Base-by-base conservation (phyloP, 2,888 invertebrate species). In the Eristalinus sepulchralis region DNA sequence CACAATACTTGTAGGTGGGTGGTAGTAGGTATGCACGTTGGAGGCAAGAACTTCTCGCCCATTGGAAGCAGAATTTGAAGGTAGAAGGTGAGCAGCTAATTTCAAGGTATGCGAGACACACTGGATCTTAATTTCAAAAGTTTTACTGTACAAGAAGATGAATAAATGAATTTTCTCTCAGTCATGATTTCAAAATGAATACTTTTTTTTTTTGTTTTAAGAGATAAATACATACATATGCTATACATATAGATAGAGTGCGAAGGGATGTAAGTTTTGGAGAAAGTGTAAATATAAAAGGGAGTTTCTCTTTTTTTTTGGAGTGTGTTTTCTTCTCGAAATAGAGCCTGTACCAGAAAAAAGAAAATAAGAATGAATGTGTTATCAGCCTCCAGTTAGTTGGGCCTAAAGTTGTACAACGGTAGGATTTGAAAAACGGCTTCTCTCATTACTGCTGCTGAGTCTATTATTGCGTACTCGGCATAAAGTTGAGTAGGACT, bases 101-200 rank as follows among this genome's bases (percentile, higher is more conserved):
- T 78, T 71, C 81, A 66, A 66, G 70, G 71, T 47, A 47, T 47
- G 17, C 11, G 39, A 39, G 17, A 22, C 57, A 55, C 70, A 70
- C 70, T 79, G 70, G 73, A 81, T 63, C 68, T 85, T 85, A 68
- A 68, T 77, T 76, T 64, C 22, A 71, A 82, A 78, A 71, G 78
- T 83, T 83, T 39, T 70, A 78, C 83, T 86, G 79, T 83, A 79
- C 78, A 86, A 78, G 78, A 78, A 86, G 75, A 86, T 83, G 86
- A 79, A 86, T 79, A 86, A 86, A 86, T 75, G 75, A 71, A 73
- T 79, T 73, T 82, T 72, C 27, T 27, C 27, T 27, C 62, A 78
- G 55, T 82, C 66, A 82, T 75, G 82, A 66, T 78, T 78, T 59
- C 27, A 72, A 27, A 80, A 75, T 63, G 59, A n/a, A 33, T 63